phyloP scores from a whole-genome alignment of 2,888 invertebrate species.

The Agonum fuliginosum region DNA sequence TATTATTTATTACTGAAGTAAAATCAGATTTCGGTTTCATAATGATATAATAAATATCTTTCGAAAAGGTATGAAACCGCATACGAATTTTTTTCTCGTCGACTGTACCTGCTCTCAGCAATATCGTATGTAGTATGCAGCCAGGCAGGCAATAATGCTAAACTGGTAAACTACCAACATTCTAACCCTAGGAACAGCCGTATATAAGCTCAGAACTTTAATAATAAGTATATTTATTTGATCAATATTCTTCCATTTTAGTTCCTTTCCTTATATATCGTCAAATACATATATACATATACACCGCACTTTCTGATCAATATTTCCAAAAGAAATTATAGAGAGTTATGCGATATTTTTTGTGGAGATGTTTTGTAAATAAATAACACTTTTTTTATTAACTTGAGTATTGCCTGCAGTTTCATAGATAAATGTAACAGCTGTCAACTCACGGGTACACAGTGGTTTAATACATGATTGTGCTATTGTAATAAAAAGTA shows the following conservation, averaged over 20 bases:
- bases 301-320: constrained; percentile 13
- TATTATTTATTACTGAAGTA: no score
- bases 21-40: no score
- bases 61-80: no score
- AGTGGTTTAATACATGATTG: not conserved
- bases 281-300: constrained; percentile 20
- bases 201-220: constrained; percentile 30
- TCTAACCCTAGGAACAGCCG: no score
- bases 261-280: constrained; percentile 41
- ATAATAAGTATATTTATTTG: constrained; percentile 70
- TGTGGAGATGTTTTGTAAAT: not conserved
- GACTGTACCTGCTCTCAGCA: not conserved
- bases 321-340: constrained; percentile 1
- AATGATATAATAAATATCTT: no score
- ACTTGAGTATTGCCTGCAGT: no score
- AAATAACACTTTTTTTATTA: not conserved
- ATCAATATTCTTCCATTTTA: constrained; percentile 69
- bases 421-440: not conserved
- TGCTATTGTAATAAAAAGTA: not conserved
- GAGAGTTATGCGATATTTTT: not conserved
- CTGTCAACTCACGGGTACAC: not conserved
- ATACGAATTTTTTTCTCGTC: not conserved
- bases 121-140: not conserved
- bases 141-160: not conserved
- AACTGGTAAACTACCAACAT: not conserved